A percentile compares a stretch with the other conserved stretches of the same genome.
phyloP scores from a whole-genome alignment of 2,888 invertebrate species.

The Epiblema foenella region DNA sequence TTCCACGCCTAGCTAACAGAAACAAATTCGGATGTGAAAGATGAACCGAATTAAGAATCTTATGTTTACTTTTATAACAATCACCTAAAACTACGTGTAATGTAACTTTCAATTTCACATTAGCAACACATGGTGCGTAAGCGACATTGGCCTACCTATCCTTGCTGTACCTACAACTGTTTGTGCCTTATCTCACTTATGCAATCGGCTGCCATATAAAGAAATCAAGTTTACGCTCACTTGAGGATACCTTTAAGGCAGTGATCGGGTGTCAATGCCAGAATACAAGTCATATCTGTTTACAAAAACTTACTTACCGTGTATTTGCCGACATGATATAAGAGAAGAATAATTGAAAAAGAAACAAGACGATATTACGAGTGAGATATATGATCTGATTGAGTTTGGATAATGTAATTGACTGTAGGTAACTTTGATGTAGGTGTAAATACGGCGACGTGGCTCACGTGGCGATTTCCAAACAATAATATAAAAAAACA shows the following conservation, averaged over 20 bases:
- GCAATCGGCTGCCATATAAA: constrained; percentile 62
- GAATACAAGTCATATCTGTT: constrained; percentile 46
- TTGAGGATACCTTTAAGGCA: constrained; percentile 66
- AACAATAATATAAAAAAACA: too few relatives aligned
- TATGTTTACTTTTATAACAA: not conserved
- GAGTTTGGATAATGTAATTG: constrained; percentile 11
- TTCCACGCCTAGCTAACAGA: not conserved
- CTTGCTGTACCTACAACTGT: constrained; percentile 18
- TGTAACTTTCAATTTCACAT: constrained; percentile 2
- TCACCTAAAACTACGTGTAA: not conserved
- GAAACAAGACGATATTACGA: constrained; percentile 5
- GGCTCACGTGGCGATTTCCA: not conserved
- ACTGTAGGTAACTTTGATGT: not conserved
- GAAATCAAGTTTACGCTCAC: constrained; percentile 74
- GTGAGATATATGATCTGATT: constrained; percentile 16
- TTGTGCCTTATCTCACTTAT: constrained; percentile 40
- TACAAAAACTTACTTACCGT: constrained; percentile 22
- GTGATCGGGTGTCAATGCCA: constrained; percentile 71
- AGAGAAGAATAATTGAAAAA: constrained; percentile 19
- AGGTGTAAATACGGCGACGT: not conserved
- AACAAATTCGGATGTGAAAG: too few relatives aligned
- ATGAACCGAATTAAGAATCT: not conserved
- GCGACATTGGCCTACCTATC: constrained; percentile 20
- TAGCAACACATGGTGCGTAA: constrained; percentile 9
- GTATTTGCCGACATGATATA: constrained; percentile 10